phyloP scores from a whole-genome alignment of 2,888 invertebrate species.

The Acleris laterana region DNA sequence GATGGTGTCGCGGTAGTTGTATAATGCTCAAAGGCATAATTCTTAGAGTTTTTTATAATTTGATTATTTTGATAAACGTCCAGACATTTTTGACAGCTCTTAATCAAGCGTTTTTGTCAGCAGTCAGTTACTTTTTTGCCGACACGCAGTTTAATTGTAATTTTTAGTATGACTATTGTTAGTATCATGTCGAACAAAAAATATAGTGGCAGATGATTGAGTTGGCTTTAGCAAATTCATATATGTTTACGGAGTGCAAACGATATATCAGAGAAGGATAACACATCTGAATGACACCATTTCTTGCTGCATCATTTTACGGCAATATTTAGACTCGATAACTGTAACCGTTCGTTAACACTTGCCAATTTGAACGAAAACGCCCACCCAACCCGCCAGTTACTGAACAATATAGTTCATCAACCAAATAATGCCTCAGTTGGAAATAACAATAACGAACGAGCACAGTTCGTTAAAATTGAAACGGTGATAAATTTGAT shows the following conservation, averaged over 20 bases:
- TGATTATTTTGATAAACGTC: conserved; percentile 22
- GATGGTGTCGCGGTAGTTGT: conserved; percentile 2
- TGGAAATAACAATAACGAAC: conserved; percentile 9
- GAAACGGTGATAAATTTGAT: conserved; percentile 14
- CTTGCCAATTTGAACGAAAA: conserved; percentile 45
- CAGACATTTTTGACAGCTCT: conserved; percentile 35
- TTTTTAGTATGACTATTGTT: conserved; percentile 14
- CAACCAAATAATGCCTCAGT: conserved; percentile 11
- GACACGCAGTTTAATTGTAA: conserved; percentile 15
- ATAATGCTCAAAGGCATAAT: neutral
- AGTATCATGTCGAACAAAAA: conserved; percentile 15
- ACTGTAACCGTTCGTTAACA: conserved; percentile 44
- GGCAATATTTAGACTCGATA: conserved; percentile 28
- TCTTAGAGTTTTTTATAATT: neutral
- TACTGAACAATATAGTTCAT: conserved; percentile 20
- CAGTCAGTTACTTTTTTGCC: conserved; percentile 15
- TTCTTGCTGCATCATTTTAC: conserved; percentile 3
- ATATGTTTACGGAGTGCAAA: neutral
- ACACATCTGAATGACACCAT: neutral
- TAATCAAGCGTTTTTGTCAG: conserved; percentile 33
- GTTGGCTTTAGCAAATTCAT: neutral
- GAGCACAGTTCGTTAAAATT: conserved; percentile 14
- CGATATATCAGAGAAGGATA: too few species aligned
- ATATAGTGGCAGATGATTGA: conserved; percentile 2
- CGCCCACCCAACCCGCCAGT: conserved; percentile 41